Evolutionary conservation across 1,140 invertebrate species (phyloP), one percentile per base, ranked within the genome.

Genomic region (Pogonus chalceus): DNA sequence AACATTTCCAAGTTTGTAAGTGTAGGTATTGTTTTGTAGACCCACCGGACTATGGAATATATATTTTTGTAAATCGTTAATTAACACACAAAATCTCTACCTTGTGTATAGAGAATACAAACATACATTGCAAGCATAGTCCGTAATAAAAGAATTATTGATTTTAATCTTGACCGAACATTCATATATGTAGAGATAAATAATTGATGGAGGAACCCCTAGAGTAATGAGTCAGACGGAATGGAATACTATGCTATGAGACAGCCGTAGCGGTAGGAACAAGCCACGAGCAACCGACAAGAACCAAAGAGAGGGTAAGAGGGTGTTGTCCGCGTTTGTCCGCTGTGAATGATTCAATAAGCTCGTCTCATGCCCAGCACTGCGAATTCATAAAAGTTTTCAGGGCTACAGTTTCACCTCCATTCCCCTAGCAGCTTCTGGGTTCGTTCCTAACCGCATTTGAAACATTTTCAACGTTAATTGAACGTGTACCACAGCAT

Each of bases 401-500:
- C 18, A 3, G 37, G 9, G 37, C 3, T 9, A 4, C 37, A n/a
- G n/a, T n/a, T n/a, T 16, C 7, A 43, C 18, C 3, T 9, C 18
- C 37, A 12, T 16, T 12, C 37, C 18, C 7, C 9, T 14, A 4
- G 37, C 37, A 18, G 37, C 3, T 10, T 18, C 37, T 43, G 18
- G 7, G n/a, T n/a, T n/a, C n/a, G 9, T 16, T 7, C 18, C 7
- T 43, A 43, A 43, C 37, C 37, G 18, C 37, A 43, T 43, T 43
- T 43, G 37, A 43, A 43, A 43, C 37, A 43, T 43, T 43, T 43
- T 18, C 37, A 43, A 43, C 37, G 37, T 43, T 43, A 43, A 43
- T 43, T 43, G 37, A 43, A 43, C 37, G 37, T 43, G 18, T 43
- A 10, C 18, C 37, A 16, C 37, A 4, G 18, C 3, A n/a, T n/a